Percentiles rank a stretch among this genome's conserved stretches.
These are phyloP conservation scores for Drosophila sp. DNA, from an alignment of 1,140 invertebrate species.

Conservation along the genomic window DNA sequence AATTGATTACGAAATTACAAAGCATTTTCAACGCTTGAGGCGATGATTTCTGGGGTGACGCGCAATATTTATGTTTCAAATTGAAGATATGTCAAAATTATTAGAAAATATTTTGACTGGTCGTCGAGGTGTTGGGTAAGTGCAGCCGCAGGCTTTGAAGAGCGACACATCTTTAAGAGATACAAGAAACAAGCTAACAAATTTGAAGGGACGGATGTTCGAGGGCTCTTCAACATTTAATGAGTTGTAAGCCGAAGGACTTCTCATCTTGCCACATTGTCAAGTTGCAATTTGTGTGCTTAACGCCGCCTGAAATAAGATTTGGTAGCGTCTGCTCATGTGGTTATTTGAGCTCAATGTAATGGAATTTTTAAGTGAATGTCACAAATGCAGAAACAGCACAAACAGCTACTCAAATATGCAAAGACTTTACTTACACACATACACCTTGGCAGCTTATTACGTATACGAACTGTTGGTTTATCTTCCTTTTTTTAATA, in stretches of 20 bases:
- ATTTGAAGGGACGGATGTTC: conserved; percentile 57
- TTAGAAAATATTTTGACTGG: conserved; percentile 37
- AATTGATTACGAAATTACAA: conserved; percentile 61
- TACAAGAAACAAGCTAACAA: background rate
- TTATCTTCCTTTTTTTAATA: conserved; percentile 6
- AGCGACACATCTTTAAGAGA: conserved; percentile 27
- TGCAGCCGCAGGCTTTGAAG: conserved; percentile 53
- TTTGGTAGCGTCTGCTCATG: conserved; percentile 34
- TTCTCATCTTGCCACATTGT: conserved; percentile 21
- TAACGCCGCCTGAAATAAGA: conserved; percentile 77
- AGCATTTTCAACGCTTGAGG: conserved; percentile 21
- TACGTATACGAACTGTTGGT: conserved; percentile 57
- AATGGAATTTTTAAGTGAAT: conserved; percentile 84
- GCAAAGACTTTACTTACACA: conserved; percentile 61
- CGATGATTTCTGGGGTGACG: background rate
- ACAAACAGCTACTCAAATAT: conserved; percentile 76
- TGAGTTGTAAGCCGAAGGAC: conserved; percentile 42
- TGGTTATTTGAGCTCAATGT: conserved; percentile 77
- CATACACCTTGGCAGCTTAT: conserved; percentile 58
- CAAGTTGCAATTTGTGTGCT: conserved; percentile 71
- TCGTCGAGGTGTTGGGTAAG: conserved; percentile 66
- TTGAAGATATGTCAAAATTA: conserved; percentile 37
- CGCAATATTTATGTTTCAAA: background rate
- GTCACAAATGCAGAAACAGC: conserved; percentile 73
- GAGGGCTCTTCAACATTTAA: conserved; percentile 66